Percentiles rank a stretch among this genome's conserved stretches.
phyloP scores from a whole-genome alignment of 2,113 vertebrate genomes.

The Microcebus tavaratra region DNA sequence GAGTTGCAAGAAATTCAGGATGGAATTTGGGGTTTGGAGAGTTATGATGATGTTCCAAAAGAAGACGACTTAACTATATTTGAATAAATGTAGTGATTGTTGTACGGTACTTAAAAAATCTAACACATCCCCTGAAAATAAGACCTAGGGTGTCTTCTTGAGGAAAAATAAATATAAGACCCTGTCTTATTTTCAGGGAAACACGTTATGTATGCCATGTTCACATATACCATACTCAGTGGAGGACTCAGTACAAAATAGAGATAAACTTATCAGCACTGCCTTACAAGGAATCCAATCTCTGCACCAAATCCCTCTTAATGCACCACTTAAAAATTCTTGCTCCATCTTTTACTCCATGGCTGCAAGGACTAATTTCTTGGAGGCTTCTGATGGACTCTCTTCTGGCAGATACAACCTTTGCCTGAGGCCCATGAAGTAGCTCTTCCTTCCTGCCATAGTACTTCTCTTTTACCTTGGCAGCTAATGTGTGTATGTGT shows the following conservation, averaged over 20 bases:
- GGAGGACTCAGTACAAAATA: background rate
- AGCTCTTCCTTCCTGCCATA: background rate
- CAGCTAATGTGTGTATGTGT: background rate
- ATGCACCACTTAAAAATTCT: background rate
- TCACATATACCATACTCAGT: background rate
- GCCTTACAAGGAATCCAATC: background rate
- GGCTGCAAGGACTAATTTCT: background rate
- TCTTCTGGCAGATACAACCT: background rate
- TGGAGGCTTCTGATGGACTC: background rate
- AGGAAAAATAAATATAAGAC: too few species aligned
- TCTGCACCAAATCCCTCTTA: background rate
- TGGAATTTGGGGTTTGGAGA: too few species aligned
- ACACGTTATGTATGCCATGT: background rate
- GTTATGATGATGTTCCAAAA: too few species aligned
- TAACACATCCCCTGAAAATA: too few species aligned
- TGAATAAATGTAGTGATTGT: too few species aligned
- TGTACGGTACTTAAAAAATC: too few species aligned
- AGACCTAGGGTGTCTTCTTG: too few species aligned
- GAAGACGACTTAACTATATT: too few species aligned
- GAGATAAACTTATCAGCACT: rapidly evolving
- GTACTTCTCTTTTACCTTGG: background rate
- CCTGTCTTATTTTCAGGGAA: too few species aligned
- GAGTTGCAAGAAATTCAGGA: too few species aligned
- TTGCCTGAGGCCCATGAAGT: background rate
- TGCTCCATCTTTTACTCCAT: background rate